Evolutionary conservation across 1,140 invertebrate genomes (phyloP).

Genomic region (Penaeus vannamei): DNA sequence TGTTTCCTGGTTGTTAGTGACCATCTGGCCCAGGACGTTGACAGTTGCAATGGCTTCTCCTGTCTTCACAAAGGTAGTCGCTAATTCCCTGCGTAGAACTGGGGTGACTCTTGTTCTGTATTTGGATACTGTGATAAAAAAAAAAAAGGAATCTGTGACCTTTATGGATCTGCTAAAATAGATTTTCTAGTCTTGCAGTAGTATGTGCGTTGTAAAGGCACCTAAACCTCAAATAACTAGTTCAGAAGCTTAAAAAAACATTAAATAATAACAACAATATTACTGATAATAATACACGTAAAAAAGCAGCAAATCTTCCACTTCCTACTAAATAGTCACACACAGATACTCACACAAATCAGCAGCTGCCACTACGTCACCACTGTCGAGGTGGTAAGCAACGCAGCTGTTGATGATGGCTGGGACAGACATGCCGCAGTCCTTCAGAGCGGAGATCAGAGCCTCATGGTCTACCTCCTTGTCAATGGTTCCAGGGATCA

Average conservation of each 20-base stretch:
- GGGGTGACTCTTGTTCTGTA: neutral
- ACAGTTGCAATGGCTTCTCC: neutral
- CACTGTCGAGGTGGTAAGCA: conserved; percentile 13
- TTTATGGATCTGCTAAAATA: too few species aligned
- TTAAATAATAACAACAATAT: neutral
- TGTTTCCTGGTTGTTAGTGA: neutral
- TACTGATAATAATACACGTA: neutral
- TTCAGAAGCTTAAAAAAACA: too few species aligned
- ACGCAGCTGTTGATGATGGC: conserved; percentile 34
- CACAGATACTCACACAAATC: conserved; percentile 29
- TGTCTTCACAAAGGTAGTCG: neutral
- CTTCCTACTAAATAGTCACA: neutral
- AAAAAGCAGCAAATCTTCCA: neutral
- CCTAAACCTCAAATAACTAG: too few species aligned
- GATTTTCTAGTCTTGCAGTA: too few species aligned
- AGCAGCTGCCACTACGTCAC: conserved; percentile 18
- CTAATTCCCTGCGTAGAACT: neutral
- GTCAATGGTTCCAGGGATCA: conserved; percentile 13
- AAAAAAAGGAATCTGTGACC: neutral
- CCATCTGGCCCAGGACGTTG: neutral
- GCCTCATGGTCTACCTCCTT: neutral
- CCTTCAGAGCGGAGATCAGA: conserved; percentile 20
- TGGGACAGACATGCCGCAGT: conserved; percentile 24
- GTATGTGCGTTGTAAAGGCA: too few species aligned
- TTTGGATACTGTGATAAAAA: neutral